Evolutionary conservation across 2,113 vertebrate species (phyloP).

Genomic region (Clarias macrocephalus): DNA sequence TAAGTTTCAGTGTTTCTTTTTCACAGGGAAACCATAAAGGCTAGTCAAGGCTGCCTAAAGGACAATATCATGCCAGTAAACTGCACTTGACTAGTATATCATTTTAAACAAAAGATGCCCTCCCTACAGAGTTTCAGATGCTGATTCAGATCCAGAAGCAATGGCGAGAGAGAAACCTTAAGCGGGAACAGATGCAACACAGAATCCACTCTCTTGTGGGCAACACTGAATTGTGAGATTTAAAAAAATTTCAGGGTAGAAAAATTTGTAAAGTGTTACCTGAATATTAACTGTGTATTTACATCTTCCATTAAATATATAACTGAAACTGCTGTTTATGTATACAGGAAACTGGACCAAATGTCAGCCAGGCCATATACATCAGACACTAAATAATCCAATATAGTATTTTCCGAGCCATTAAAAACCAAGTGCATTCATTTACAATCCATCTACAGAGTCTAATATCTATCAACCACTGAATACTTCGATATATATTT

Average conservation of each 20-base stretch:
- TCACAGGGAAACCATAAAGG: background rate
- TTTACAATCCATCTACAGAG: background rate
- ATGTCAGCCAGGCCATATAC: background rate
- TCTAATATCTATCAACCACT: background rate
- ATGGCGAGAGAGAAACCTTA: background rate
- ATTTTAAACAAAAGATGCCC: background rate
- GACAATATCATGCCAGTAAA: background rate
- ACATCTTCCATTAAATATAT: background rate
- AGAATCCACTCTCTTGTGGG: background rate
- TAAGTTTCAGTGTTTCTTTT: background rate
- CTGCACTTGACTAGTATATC: background rate
- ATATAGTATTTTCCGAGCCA: background rate
- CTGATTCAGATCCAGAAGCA: background rate
- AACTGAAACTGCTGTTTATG: background rate
- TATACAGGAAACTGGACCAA: background rate
- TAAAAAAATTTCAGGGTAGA: background rate
- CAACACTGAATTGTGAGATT: background rate
- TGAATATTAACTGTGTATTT: background rate
- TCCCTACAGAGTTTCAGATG: background rate
- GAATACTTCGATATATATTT: background rate
- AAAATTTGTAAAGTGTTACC: background rate
- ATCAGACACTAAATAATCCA: conserved; percentile 4
- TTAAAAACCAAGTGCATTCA: background rate
- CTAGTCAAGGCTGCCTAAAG: background rate
- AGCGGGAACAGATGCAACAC: background rate